Evolutionary conservation across 2,888 invertebrate genomes (phyloP).

Genomic region (Drosophila yooni): DNA sequence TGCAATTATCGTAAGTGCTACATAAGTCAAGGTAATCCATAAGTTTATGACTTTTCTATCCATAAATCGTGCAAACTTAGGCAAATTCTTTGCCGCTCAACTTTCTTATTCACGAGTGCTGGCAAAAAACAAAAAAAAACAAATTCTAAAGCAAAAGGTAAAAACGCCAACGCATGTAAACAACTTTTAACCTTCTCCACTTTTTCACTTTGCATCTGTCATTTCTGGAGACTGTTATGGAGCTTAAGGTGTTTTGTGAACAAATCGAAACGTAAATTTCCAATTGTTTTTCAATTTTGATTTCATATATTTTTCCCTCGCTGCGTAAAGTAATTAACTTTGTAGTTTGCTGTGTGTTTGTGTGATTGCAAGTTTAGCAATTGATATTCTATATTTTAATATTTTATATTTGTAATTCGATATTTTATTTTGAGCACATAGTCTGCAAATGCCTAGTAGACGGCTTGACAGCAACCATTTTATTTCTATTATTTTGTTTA

Average conservation of each 20-base stretch:
- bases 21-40: slow-evolving; percentile 76
- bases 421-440: slow-evolving; percentile 11
- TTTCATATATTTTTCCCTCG: background rate
- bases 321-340: background rate
- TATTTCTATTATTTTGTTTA: slow-evolving; percentile 1
- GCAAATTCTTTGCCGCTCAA: slow-evolving; percentile 55
- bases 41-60: slow-evolving; percentile 75
- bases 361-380: background rate
- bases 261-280: slow-evolving; percentile 12
- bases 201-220: slow-evolving; percentile 14
- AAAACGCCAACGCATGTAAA: slow-evolving; percentile 58
- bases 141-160: slow-evolving; percentile 41
- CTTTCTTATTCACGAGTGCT: slow-evolving; percentile 42
- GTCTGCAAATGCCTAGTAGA: background rate
- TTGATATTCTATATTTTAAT: background rate
- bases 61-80: slow-evolving; percentile 73
- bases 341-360: background rate
- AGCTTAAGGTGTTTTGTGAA: slow-evolving; percentile 3
- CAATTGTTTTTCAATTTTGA: slow-evolving; percentile 15
- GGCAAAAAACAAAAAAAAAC: background rate
- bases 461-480: slow-evolving; percentile 28
- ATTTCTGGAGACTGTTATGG: background rate
- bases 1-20: slow-evolving; percentile 79
- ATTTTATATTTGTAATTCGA: slow-evolving; percentile 2
- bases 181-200: slow-evolving; percentile 39